A percentile compares a stretch with the other conserved stretches of the same genome.
These are phyloP conservation scores for Halictus quadricinctus DNA, from an alignment of 2,888 invertebrate species.

Conservation along the genomic window DNA sequence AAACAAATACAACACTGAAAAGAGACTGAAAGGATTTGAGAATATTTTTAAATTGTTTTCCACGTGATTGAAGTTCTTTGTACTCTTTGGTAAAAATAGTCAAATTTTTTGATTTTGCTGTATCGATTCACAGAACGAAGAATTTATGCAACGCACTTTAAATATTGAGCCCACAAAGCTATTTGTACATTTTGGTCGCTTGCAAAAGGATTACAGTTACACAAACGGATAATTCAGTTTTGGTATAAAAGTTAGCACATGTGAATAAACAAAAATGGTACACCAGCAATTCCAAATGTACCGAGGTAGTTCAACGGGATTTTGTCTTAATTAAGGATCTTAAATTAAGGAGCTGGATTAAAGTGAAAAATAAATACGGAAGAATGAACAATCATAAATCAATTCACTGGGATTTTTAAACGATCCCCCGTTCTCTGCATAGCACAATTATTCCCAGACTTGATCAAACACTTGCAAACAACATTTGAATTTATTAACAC, in stretches of 20 bases:
- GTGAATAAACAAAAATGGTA: neutral
- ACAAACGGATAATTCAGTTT: neutral
- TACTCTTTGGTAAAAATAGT: neutral
- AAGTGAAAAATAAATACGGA: neutral
- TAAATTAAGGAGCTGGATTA: neutral
- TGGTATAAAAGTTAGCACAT: neutral
- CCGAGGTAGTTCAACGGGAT: neutral
- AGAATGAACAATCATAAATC: neutral
- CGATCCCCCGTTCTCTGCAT: no score
- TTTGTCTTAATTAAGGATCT: neutral
- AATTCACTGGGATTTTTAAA: neutral
- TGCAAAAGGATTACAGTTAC: neutral
- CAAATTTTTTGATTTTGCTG: neutral
- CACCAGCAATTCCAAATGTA: neutral
- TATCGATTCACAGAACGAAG: neutral
- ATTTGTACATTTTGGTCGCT: neutral
- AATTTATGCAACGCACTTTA: neutral
- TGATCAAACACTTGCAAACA: neutral
- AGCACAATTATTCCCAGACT: no score
- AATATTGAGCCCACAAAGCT: neutral
- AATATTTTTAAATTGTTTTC: neutral
- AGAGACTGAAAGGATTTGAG: neutral
- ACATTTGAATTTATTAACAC: no score
- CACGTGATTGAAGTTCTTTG: neutral
- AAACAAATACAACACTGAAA: neutral